Conservation (phyloP, 1,140 invertebrate species). For the Drosophila trapezifrons region DNA sequence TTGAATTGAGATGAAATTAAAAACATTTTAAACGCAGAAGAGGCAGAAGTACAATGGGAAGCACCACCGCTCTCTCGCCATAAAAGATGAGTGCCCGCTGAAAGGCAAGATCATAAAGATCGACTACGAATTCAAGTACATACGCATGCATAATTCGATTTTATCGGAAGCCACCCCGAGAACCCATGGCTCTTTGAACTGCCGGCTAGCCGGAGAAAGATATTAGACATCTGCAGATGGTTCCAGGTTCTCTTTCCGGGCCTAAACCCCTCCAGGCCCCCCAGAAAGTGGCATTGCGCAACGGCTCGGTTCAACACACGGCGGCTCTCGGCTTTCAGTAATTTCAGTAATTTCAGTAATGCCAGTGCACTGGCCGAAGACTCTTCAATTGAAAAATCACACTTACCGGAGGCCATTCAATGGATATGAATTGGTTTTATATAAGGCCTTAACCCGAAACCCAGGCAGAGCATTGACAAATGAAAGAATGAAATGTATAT, state of each 20-base stretch:
- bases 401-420: slow-evolving; percentile 57
- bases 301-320: slow-evolving; percentile 1
- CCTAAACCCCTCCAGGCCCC: slow-evolving; percentile 8
- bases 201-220: slow-evolving; percentile 33
- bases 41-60: slow-evolving; percentile 37
- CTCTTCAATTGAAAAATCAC: slow-evolving; percentile 66
- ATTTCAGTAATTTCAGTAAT: slow-evolving; percentile 52
- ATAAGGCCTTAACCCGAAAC: slow-evolving; percentile 36
- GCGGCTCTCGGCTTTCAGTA: slow-evolving; percentile 41
- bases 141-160: slow-evolving; percentile 24
- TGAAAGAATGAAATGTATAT: slow-evolving; percentile 51
- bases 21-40: slow-evolving; percentile 31
- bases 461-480: slow-evolving; percentile 4
- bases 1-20: slow-evolving; percentile 39
- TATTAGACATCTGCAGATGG: slow-evolving; percentile 38
- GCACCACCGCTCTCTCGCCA: slow-evolving; percentile 30
- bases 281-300: slow-evolving; percentile 2
- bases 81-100: slow-evolving; percentile 62
- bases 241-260: neutral
- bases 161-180: slow-evolving; percentile 15
- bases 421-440: slow-evolving; percentile 67
- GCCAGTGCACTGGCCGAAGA: slow-evolving; percentile 29
- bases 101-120: slow-evolving; percentile 68
- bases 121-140: slow-evolving; percentile 45
- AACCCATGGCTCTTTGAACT: slow-evolving; percentile 56